A percentile compares a stretch with the other conserved stretches of the same genome.
These are phyloP conservation scores for Acanthiza pusilla DNA, from an alignment of 2,797 vertebrate genomes.

Conservation along the genomic window DNA sequence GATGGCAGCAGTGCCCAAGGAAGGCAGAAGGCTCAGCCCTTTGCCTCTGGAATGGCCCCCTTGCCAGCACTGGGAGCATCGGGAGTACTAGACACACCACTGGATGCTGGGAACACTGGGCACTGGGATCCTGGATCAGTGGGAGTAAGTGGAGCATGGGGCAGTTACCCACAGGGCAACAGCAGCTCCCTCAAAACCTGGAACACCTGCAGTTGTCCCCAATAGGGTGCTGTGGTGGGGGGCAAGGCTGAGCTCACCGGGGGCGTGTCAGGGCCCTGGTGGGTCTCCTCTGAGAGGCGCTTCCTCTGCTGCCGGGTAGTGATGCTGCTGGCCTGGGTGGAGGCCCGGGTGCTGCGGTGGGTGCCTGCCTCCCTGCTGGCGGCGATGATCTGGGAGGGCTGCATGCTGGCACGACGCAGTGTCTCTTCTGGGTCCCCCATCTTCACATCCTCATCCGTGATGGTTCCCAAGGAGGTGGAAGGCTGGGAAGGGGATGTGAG, in stretches of 20 bases:
- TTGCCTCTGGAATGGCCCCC: fast-evolving
- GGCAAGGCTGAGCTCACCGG: conserved; percentile 73
- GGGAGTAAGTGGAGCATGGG: fast-evolving
- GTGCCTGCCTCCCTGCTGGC: fast-evolving
- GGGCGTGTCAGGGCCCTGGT: conserved; percentile 78
- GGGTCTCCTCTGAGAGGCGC: conserved; percentile 69
- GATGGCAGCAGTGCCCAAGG: background rate
- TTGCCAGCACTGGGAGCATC: background rate
- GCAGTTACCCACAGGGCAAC: background rate
- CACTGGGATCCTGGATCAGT: background rate
- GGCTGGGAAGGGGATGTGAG: conserved; percentile 12
- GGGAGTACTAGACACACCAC: background rate
- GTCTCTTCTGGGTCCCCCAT: conserved; percentile 87
- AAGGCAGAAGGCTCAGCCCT: background rate
- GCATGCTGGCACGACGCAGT: conserved; percentile 82
- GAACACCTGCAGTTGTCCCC: background rate
- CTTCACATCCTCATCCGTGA: conserved; percentile 90
- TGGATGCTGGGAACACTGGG: background rate
- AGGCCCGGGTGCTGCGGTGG: conserved; percentile 57
- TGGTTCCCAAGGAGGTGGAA: conserved; percentile 55
- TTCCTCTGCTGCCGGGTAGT: conserved; percentile 78
- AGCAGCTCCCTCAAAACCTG: background rate
- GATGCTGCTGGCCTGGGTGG: background rate
- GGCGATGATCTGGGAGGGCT: conserved; percentile 70
- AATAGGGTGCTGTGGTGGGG: background rate